Evolutionary conservation across 1,140 invertebrate species (phyloP).

Genomic region (Zaprionus lachaisei): DNA sequence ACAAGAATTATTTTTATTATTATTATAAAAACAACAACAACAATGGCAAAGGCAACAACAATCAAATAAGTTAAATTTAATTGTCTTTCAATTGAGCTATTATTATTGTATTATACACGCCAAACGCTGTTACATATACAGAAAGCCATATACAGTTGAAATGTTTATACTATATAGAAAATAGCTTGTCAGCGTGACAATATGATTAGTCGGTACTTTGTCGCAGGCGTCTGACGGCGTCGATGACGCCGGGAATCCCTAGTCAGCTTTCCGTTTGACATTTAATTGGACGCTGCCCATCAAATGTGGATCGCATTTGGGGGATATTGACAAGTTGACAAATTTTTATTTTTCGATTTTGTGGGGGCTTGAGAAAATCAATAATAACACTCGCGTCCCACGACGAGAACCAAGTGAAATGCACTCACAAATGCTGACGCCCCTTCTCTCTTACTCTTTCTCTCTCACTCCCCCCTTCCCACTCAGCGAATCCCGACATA

Average conservation of each 20-base stretch:
- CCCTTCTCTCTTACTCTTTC: background rate
- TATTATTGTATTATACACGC: slow-evolving; percentile 1
- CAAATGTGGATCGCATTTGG: slow-evolving; percentile 42
- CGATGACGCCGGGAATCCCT: slow-evolving; percentile 72
- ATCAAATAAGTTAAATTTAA: slow-evolving; percentile 29
- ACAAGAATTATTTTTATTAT: slow-evolving; percentile 47
- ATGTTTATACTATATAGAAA: slow-evolving; percentile 33
- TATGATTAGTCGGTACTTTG: slow-evolving; percentile 34
- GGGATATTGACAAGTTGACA: slow-evolving; percentile 8
- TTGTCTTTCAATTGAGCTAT: slow-evolving; percentile 38
- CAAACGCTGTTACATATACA: background rate
- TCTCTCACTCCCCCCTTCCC: background rate
- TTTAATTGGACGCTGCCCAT: slow-evolving; percentile 55
- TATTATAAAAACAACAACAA: background rate
- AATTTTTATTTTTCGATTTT: slow-evolving; percentile 2
- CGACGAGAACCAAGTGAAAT: background rate
- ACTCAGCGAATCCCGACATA: slow-evolving; percentile 11
- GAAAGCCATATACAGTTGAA: slow-evolving; percentile 2
- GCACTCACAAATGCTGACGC: background rate
- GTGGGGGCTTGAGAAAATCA: slow-evolving; percentile 1
- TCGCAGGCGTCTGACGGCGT: slow-evolving; percentile 24
- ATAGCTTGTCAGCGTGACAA: slow-evolving; percentile 52
- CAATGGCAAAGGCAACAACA: slow-evolving; percentile 5
- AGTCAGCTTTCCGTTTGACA: slow-evolving; percentile 63
- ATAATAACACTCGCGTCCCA: slow-evolving; percentile 6